Evolutionary conservation across 2,888 invertebrate genomes (phyloP).

Genomic region (Heliconius ethilla): DNA sequence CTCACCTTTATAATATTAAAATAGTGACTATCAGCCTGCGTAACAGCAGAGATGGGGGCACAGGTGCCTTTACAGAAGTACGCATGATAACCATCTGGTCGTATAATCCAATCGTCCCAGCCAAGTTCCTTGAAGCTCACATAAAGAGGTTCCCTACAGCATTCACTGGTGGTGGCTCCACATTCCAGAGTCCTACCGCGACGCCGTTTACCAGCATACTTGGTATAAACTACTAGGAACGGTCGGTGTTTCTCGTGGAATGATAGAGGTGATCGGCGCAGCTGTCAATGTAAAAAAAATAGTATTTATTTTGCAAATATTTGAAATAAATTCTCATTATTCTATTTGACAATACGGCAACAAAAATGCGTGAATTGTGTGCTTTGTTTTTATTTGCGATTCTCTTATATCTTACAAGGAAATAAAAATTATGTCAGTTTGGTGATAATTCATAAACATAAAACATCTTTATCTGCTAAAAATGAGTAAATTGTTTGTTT

Average conservation of each 20-base stretch:
- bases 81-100: constrained; percentile 91
- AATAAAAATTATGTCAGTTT: constrained; percentile 8
- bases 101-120: constrained; percentile 94
- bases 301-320: too few species aligned
- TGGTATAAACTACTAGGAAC: constrained; percentile 90
- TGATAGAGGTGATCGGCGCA: constrained; percentile 85
- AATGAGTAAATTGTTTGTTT: background rate
- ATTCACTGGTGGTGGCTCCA: constrained; percentile 85
- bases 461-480: constrained; percentile 5
- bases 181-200: constrained; percentile 86
- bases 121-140: constrained; percentile 92
- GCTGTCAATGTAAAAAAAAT: constrained; percentile 56
- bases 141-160: constrained; percentile 91
- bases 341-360: background rate
- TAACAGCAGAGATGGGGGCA: constrained; percentile 86
- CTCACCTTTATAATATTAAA: constrained; percentile 89
- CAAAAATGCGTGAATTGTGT: background rate
- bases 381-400: background rate
- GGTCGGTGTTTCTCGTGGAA: constrained; percentile 86
- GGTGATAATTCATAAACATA: background rate
- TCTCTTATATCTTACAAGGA: background rate
- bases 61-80: constrained; percentile 94
- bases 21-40: constrained; percentile 83
- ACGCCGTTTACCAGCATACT: constrained; percentile 85
- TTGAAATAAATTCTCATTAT: too few species aligned